Percentiles rank a stretch among this genome's conserved stretches.
phyloP scores from a whole-genome alignment of 92 coral and sea anemone genomes.

The Siderastrea siderea region DNA sequence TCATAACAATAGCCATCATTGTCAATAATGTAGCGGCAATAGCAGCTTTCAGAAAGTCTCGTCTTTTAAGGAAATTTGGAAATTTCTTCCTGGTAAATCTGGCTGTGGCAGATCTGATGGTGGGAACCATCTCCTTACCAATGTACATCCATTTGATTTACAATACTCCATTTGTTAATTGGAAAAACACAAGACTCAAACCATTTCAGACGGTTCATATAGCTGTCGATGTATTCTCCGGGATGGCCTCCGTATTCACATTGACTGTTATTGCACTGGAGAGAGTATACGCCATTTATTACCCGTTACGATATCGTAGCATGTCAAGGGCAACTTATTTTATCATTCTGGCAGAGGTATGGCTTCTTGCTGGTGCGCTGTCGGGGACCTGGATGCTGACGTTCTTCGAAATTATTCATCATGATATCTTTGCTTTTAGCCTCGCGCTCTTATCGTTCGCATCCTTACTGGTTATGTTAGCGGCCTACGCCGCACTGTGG shows the following conservation, averaged over 20 bases:
- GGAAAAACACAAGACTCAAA: conserved; percentile 6
- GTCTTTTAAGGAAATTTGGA: conserved; percentile 65
- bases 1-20: conserved; percentile 66
- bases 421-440: conserved; percentile 56
- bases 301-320: conserved; percentile 76
- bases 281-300: conserved; percentile 71
- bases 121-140: conserved; percentile 82
- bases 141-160: conserved; percentile 73
- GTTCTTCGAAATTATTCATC: conserved; percentile 39
- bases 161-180: conserved; percentile 8
- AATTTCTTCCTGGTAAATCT: conserved; percentile 78
- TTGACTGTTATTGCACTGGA: conserved; percentile 81
- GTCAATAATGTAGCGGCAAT: conserved; percentile 71
- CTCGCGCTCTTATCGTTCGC: conserved; percentile 65
- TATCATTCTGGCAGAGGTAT: conserved; percentile 43
- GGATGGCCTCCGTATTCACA: conserved; percentile 83
- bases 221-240: conserved; percentile 76
- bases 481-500: conserved; percentile 76
- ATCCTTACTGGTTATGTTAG: conserved; percentile 68
- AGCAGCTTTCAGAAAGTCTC: conserved; percentile 63
- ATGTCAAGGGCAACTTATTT: conserved; percentile 54
- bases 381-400: conserved; percentile 64
- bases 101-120: conserved; percentile 84
- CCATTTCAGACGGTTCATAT: conserved; percentile 50
- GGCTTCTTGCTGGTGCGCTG: conserved; percentile 74